Percentiles rank a stretch among this genome's conserved stretches.
These are phyloP conservation scores for Solea senegalensis DNA, from an alignment of 2,113 vertebrate genomes.

Conservation along the genomic window DNA sequence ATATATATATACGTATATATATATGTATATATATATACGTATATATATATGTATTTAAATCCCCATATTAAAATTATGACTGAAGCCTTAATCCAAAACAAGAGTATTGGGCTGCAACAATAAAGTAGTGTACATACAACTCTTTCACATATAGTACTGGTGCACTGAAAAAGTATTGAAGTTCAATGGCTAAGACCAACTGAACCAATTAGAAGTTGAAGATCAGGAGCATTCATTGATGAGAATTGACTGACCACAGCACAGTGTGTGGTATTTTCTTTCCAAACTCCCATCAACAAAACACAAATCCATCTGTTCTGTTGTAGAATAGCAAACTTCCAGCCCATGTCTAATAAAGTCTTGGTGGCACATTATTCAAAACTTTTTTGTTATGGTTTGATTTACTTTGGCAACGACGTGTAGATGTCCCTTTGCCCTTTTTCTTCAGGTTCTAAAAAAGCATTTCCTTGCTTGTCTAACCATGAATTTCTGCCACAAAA, in stretches of 20 bases:
- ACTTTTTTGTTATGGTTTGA: constrained; percentile 5
- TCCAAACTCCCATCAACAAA: constrained; percentile 11
- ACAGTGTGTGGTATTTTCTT: background rate
- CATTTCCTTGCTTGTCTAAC: constrained; percentile 47
- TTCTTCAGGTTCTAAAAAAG: constrained; percentile 27
- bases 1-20: no score
- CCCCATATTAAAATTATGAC: no score
- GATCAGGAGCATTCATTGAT: background rate
- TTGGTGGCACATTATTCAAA: background rate
- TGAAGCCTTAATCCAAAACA: no score
- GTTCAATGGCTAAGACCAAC: no score
- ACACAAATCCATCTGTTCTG: constrained; percentile 21
- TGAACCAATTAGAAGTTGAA: no score
- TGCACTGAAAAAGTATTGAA: no score
- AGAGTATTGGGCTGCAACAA: no score
- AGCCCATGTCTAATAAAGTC: constrained; percentile 11
- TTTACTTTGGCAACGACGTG: constrained; percentile 6
- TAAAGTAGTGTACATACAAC: no score
- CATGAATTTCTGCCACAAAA: constrained; percentile 45
- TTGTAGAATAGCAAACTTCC: constrained; percentile 2
- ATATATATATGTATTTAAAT: no score
- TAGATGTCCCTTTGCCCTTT: constrained; percentile 8
- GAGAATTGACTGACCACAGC: constrained; percentile 9
- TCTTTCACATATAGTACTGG: no score
- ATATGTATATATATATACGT: no score